Percentiles rank a stretch among this genome's conserved stretches.
These are phyloP conservation scores for Opisthocomus hoazin DNA, from an alignment of 2,113 vertebrate species.

Conservation along the genomic window DNA sequence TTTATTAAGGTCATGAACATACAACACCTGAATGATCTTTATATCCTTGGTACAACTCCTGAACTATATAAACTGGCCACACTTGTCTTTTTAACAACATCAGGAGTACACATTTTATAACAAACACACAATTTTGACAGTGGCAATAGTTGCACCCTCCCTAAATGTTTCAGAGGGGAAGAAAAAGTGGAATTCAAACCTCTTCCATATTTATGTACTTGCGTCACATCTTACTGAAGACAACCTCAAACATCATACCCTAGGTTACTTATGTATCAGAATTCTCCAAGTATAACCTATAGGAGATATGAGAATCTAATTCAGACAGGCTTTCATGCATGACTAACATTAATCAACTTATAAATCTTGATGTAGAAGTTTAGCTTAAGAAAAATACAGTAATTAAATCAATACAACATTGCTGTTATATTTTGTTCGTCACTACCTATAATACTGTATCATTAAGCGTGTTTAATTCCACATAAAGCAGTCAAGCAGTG, in stretches of 20 bases:
- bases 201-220: not conserved
- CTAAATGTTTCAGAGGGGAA: not conserved
- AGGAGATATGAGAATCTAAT: not conserved
- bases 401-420: constrained; percentile 13
- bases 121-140: not conserved
- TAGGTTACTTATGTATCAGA: not conserved
- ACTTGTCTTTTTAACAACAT: not conserved
- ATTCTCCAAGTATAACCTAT: not conserved
- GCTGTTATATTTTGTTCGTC: constrained; percentile 16
- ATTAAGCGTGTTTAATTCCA: constrained; percentile 30
- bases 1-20: constrained; percentile 14
- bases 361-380: constrained; percentile 16
- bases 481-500: constrained; percentile 39
- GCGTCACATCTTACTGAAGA: not conserved
- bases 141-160: not conserved
- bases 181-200: not conserved
- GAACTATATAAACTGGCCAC: not conserved
- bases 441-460: constrained; percentile 23
- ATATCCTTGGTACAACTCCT: not conserved
- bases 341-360: constrained; percentile 32
- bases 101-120: not conserved
- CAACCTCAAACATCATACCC: not conserved
- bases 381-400: constrained; percentile 5
- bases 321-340: not conserved
- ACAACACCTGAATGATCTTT: not conserved